Conservation (phyloP, 2,888 invertebrate species). For the Ormyrus thymus region DNA sequence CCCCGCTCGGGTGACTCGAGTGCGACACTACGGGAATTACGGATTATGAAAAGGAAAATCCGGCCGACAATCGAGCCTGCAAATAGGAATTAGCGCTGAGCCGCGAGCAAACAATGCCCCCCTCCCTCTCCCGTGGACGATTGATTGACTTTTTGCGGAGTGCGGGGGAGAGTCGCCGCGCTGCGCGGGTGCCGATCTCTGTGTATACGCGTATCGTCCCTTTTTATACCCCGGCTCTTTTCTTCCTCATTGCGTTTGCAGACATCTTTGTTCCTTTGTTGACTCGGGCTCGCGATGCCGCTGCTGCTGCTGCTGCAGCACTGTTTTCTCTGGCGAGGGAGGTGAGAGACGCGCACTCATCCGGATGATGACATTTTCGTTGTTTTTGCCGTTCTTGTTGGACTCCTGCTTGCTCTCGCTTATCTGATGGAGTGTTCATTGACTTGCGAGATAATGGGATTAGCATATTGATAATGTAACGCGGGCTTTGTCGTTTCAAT, state of each 20-base stretch:
- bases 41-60: slow-evolving; percentile 70
- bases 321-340: neutral
- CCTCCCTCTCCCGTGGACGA: slow-evolving; percentile 57
- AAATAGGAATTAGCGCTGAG: slow-evolving; percentile 73
- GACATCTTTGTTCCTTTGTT: slow-evolving; percentile 30
- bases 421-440: slow-evolving; percentile 38
- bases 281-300: neutral
- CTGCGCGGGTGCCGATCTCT: no score
- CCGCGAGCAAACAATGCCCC: slow-evolving; percentile 71
- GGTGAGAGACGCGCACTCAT: neutral
- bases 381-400: neutral
- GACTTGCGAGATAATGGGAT: neutral
- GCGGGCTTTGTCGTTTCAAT: no score
- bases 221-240: slow-evolving; percentile 34
- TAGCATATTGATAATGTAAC: no score
- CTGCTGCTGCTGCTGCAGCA: no score
- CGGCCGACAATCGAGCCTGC: slow-evolving; percentile 69
- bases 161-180: no score
- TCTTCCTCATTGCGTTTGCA: neutral
- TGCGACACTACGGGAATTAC: slow-evolving; percentile 55
- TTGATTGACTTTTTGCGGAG: slow-evolving; percentile 71
- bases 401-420: neutral
- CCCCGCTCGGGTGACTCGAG: slow-evolving; percentile 23
- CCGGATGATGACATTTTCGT: slow-evolving; percentile 20
- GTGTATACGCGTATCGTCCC: neutral